Conservation (phyloP, 2,113 vertebrate species). For the Cinclus cinclus region DNA sequence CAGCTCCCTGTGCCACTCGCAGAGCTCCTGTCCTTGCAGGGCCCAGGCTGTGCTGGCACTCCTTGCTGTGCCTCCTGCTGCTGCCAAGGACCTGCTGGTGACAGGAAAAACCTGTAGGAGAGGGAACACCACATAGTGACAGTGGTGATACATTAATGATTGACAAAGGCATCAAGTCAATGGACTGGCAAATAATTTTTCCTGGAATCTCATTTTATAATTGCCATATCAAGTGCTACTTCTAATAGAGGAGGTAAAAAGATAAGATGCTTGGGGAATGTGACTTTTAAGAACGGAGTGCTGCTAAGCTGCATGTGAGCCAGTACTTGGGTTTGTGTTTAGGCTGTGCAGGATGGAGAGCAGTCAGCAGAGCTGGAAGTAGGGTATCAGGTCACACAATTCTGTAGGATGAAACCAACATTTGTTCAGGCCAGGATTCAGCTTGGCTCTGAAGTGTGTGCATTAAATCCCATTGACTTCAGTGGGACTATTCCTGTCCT, state of each 20-base stretch:
- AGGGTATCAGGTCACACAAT: conserved; percentile 24
- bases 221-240: not conserved
- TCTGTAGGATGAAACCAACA: not conserved
- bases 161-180: not conserved
- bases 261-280: not conserved
- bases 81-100: not conserved
- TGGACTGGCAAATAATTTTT: not conserved
- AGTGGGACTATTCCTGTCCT: not conserved
- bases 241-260: not conserved
- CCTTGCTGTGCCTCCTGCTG: not conserved
- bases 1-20: not conserved
- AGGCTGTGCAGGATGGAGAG: not conserved
- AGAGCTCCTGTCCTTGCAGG: no score
- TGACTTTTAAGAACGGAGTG: not conserved
- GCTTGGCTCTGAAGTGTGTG: not conserved
- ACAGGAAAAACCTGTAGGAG: not conserved
- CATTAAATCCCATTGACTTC: conserved; percentile 56
- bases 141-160: not conserved
- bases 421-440: conserved; percentile 18
- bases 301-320: not conserved
- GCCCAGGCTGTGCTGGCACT: not conserved
- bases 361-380: not conserved
- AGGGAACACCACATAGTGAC: fast-evolving
- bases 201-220: not conserved
- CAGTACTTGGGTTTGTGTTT: not conserved